Percentiles rank a stretch among this genome's conserved stretches.
These are phyloP conservation scores for Ceyx erithaca DNA, from an alignment of 2,797 vertebrate species.

Conservation along the genomic window DNA sequence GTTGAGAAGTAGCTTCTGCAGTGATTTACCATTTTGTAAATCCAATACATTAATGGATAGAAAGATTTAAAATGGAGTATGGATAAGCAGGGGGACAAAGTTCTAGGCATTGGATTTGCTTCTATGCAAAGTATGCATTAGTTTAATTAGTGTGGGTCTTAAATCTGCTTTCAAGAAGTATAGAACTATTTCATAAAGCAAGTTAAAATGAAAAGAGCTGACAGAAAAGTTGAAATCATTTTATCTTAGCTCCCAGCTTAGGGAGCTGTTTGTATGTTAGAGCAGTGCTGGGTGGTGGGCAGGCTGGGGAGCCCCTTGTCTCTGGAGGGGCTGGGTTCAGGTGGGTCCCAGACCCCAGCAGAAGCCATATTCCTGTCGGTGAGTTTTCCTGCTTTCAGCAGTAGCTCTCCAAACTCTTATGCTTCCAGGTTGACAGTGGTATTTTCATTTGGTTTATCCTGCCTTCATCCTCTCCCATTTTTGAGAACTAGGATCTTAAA, in stretches of 20 bases:
- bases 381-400: not conserved
- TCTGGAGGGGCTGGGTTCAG: not conserved
- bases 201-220: not conserved
- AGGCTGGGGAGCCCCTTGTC: not conserved
- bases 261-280: accelerated
- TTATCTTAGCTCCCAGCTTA: not conserved
- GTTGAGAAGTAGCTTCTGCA: not conserved
- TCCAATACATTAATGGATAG: not conserved
- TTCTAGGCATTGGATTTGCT: not conserved
- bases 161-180: not conserved
- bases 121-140: not conserved
- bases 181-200: not conserved
- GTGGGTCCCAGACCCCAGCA: no score
- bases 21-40: not conserved
- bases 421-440: accelerated
- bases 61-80: not conserved
- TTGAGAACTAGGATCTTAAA: not conserved
- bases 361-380: accelerated
- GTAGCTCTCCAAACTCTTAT: not conserved
- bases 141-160: not conserved
- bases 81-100: not conserved
- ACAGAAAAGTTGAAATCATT: not conserved
- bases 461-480: not conserved
- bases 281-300: accelerated
- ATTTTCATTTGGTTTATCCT: not conserved